Percentiles rank a stretch among this genome's conserved stretches.
These are phyloP conservation scores for Lacerta bilineata DNA, from an alignment of 2,797 vertebrate species.

Conservation along the genomic window DNA sequence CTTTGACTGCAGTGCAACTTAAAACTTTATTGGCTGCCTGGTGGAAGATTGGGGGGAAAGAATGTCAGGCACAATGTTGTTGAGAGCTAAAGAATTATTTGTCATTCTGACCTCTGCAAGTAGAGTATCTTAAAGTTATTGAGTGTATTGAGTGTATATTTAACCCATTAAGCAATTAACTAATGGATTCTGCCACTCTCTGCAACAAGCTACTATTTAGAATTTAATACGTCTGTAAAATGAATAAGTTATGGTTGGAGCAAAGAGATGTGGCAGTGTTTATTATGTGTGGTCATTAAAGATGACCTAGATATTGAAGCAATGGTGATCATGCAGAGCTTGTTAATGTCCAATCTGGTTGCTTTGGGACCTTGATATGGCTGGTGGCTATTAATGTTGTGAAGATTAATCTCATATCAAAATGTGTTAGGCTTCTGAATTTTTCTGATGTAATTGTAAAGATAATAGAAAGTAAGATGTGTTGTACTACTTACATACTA, in stretches of 20 bases:
- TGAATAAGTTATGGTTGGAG: slow-evolving; percentile 44
- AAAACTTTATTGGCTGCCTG: background rate
- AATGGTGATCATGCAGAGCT: slow-evolving; percentile 44
- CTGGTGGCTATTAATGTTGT: slow-evolving; percentile 41
- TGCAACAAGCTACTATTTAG: slow-evolving; percentile 12
- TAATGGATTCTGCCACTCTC: slow-evolving; percentile 48
- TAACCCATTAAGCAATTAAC: slow-evolving; percentile 42
- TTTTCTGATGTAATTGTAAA: slow-evolving; percentile 46
- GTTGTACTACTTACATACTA: slow-evolving; percentile 49
- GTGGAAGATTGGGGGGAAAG: background rate
- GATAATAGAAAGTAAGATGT: slow-evolving; percentile 48
- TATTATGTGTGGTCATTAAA: slow-evolving; percentile 41
- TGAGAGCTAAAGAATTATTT: slow-evolving; percentile 32
- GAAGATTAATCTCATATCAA: slow-evolving; percentile 51
- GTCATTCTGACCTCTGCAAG: slow-evolving; percentile 25
- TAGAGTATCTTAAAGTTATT: slow-evolving; percentile 38
- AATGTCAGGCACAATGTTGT: background rate
- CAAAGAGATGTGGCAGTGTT: slow-evolving; percentile 41
- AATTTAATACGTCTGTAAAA: slow-evolving; percentile 55
- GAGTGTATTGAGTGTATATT: slow-evolving; percentile 34
- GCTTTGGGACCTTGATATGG: slow-evolving; percentile 25
- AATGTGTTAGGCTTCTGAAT: slow-evolving; percentile 26
- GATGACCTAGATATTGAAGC: slow-evolving; percentile 11
- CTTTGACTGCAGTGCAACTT: too few species aligned
- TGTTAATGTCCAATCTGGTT: slow-evolving; percentile 43